Percentiles rank a stretch among this genome's conserved stretches.
phyloP scores from a whole-genome alignment of 2,113 vertebrate species.

The Mus spicilegus region DNA sequence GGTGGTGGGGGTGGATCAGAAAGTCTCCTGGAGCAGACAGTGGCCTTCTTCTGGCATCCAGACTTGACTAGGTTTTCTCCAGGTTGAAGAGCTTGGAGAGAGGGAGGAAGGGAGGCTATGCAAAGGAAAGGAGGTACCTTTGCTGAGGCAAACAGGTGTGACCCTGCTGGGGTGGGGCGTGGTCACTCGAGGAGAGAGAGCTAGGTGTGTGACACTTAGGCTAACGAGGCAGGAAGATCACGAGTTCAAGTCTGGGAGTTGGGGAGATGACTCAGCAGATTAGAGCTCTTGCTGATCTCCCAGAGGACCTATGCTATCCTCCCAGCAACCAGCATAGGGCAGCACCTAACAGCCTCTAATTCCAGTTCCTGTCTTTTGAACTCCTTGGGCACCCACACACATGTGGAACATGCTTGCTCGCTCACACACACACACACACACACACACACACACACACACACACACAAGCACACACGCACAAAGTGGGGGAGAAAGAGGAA shows the following conservation, averaged over 20 bases:
- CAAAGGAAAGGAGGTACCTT: not conserved
- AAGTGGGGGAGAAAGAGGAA: too few relatives aligned
- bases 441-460: not conserved
- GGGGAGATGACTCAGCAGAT: not conserved
- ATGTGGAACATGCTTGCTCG: too few relatives aligned
- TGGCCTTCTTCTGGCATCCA: not conserved
- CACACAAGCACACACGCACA: too few relatives aligned
- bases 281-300: not conserved
- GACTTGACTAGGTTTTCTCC: not conserved
- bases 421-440: not conserved
- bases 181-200: not conserved
- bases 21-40: slow-evolving; percentile 11
- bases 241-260: not conserved
- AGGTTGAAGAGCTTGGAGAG: not conserved
- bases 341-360: not conserved
- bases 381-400: not conserved
- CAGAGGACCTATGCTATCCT: not conserved
- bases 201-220: not conserved
- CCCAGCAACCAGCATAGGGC: not conserved
- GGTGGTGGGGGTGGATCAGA: not conserved
- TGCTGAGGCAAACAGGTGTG: not conserved
- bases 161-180: not conserved
- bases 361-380: not conserved
- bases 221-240: not conserved
- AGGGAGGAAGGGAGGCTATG: not conserved